These are phyloP conservation scores for Eurystomus gularis DNA, from an alignment of 2,113 vertebrate species.

Conservation along the genomic window DNA sequence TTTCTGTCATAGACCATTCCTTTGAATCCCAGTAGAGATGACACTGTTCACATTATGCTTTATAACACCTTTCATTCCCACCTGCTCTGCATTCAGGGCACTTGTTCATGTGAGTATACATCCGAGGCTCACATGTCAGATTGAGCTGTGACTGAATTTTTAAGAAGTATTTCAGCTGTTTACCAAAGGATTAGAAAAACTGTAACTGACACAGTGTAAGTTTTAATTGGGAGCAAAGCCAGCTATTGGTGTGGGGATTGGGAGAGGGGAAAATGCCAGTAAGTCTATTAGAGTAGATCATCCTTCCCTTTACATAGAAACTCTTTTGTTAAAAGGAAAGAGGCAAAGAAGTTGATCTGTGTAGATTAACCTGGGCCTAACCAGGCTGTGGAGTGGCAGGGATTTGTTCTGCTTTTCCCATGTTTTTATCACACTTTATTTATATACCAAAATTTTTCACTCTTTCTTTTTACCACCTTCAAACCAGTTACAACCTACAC, in stretches of 20 bases:
- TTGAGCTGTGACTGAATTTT: not conserved
- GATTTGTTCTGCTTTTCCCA: not conserved
- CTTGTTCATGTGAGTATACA: rapidly evolving
- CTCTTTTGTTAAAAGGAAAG: not conserved
- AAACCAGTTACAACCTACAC: not conserved
- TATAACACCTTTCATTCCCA: not conserved
- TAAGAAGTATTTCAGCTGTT: slow-evolving; percentile 1
- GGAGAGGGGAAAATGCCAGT: not conserved
- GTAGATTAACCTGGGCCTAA: not conserved
- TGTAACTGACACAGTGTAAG: not conserved
- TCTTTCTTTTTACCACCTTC: not conserved
- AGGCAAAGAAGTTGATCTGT: not conserved
- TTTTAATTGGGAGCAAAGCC: not conserved
- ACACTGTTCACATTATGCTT: not conserved
- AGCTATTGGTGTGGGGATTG: not conserved
- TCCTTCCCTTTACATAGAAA: not conserved
- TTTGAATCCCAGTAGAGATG: not conserved
- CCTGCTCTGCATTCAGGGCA: not conserved
- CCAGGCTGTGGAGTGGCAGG: not conserved
- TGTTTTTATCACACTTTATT: not conserved
- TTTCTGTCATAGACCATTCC: not conserved
- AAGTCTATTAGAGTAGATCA: not conserved
- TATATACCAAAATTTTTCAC: not conserved
- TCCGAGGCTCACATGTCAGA: not conserved
- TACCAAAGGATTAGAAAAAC: slow-evolving; percentile 8